These are phyloP conservation scores for Micrasema longulum DNA, from an alignment of 1,140 invertebrate genomes.

Conservation along the genomic window DNA sequence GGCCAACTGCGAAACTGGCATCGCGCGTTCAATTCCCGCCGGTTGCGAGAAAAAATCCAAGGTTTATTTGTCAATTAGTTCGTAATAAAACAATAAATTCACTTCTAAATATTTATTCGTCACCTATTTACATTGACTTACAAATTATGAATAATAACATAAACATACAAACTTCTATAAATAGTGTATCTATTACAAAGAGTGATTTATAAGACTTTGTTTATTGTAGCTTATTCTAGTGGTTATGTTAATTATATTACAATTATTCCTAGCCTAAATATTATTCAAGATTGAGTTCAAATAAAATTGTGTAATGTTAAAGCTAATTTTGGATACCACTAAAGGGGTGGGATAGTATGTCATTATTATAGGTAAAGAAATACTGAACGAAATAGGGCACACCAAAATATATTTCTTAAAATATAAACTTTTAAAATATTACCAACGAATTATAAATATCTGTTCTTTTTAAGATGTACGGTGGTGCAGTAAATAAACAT, in stretches of 20 bases:
- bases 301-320: background rate
- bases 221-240: background rate
- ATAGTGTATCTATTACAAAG: slow-evolving; percentile 11
- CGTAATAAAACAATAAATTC: slow-evolving; percentile 4
- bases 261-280: too few species aligned
- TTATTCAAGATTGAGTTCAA: background rate
- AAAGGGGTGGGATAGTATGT: slow-evolving; percentile 1
- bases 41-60: too few species aligned
- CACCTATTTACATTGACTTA: slow-evolving; percentile 24
- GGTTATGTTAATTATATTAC: background rate
- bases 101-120: slow-evolving; percentile 24
- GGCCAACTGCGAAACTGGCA: too few species aligned
- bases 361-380: slow-evolving; percentile 6
- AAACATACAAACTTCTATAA: slow-evolving; percentile 30
- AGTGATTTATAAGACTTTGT: slow-evolving; percentile 10
- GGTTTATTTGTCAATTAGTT: too few species aligned
- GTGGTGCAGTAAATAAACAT: slow-evolving; percentile 27
- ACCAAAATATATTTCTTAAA: background rate
- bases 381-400: slow-evolving; percentile 15
- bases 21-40: too few species aligned
- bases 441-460: slow-evolving; percentile 5
- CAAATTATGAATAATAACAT: slow-evolving; percentile 3
- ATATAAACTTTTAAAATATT: too few species aligned
- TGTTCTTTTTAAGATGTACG: background rate
- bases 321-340: slow-evolving; percentile 24